Percentiles rank a stretch among this genome's conserved stretches.
phyloP scores from a whole-genome alignment of 2,797 vertebrate species.

The Propithecus perrieri region DNA sequence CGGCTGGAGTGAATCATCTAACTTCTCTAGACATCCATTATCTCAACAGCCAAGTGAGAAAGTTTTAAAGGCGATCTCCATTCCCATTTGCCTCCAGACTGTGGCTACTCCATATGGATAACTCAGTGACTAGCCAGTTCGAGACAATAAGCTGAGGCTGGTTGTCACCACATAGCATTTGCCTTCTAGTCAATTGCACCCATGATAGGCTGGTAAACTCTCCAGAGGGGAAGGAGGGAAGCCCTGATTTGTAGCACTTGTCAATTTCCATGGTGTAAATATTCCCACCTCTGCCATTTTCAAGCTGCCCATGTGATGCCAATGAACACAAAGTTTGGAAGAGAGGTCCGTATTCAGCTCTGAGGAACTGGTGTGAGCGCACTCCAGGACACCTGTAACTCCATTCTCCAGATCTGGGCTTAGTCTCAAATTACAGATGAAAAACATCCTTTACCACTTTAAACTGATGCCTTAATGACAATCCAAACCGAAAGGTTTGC shows the following conservation, averaged over 20 bases:
- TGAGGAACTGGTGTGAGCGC: background rate
- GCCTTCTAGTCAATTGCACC: background rate
- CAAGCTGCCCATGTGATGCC: background rate
- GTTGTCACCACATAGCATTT: background rate
- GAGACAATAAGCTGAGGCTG: background rate
- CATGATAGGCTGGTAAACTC: background rate
- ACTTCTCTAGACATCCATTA: background rate
- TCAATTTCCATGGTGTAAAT: background rate
- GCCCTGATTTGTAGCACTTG: background rate
- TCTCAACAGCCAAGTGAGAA: background rate
- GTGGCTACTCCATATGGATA: background rate
- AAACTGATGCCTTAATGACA: constrained; percentile 60
- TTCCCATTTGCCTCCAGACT: background rate
- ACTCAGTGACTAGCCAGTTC: background rate
- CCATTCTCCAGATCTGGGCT: background rate
- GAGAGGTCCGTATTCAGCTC: background rate
- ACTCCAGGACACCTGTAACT: background rate
- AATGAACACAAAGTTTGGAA: background rate
- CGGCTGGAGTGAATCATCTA: background rate
- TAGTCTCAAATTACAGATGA: background rate
- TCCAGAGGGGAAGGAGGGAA: background rate
- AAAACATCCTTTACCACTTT: constrained; percentile 34
- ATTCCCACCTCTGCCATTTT: background rate
- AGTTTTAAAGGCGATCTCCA: background rate
- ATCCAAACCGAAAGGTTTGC: constrained; percentile 33